Percentiles rank a stretch among this genome's conserved stretches.
phyloP scores from a whole-genome alignment of 2,888 invertebrate species.

The Bembecia ichneumoniformis region DNA sequence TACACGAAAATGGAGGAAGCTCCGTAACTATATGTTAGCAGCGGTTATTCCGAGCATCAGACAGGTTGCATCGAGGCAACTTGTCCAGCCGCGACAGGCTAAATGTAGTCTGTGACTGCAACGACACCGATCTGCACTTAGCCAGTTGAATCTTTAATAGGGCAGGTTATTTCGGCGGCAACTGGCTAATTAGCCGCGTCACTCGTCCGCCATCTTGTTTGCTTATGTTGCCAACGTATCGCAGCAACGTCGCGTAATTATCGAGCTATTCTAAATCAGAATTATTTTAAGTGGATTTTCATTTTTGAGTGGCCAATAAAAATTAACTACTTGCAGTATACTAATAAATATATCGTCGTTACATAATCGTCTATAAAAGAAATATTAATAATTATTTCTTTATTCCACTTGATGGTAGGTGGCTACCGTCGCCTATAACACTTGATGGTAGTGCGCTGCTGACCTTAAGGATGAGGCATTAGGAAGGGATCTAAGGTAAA shows the following conservation, averaged over 20 bases:
- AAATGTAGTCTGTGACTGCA: constrained; percentile 53
- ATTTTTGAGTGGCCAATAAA: too few relatives aligned
- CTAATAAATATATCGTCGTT: too few relatives aligned
- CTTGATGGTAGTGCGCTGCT: too few relatives aligned
- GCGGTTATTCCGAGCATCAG: constrained; percentile 32
- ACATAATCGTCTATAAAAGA: too few relatives aligned
- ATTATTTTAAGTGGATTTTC: not conserved
- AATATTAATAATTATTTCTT: too few relatives aligned
- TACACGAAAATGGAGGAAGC: not conserved
- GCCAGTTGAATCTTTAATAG: constrained; percentile 59
- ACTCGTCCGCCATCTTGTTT: not conserved
- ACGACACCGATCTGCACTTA: constrained; percentile 65
- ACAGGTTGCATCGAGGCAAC: constrained; percentile 25
- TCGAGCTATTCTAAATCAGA: not conserved
- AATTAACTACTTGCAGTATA: too few relatives aligned
- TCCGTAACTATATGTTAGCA: not conserved
- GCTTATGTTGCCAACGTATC: not conserved
- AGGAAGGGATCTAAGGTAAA: too few relatives aligned
- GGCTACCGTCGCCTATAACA: too few relatives aligned
- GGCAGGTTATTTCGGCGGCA: constrained; percentile 42
- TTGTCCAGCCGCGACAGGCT: constrained; percentile 31
- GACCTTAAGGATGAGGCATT: too few relatives aligned
- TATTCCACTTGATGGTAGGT: too few relatives aligned
- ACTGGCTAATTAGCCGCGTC: constrained; percentile 39
- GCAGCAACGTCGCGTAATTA: not conserved